Percentiles rank a stretch among this genome's conserved stretches.
phyloP scores from a whole-genome alignment of 2,113 vertebrate species.

The Pantherophis guttatus region DNA sequence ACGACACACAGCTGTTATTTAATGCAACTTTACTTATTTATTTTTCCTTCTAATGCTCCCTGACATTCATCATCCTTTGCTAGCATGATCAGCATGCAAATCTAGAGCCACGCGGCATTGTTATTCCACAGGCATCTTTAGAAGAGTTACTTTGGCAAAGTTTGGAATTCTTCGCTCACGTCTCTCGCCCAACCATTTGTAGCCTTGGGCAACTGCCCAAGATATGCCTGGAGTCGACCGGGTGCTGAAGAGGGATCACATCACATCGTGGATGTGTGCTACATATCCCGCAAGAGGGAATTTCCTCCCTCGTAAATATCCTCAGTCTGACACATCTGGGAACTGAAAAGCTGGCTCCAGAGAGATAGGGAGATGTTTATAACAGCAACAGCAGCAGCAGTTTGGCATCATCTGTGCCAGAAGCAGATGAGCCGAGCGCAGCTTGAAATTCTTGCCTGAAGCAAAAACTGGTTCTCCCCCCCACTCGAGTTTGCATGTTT shows the following conservation, averaged over 20 bases:
- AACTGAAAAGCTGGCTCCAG: background rate
- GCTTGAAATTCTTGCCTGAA: background rate
- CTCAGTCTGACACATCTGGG: constrained; percentile 17
- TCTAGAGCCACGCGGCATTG: background rate
- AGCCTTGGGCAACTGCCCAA: background rate
- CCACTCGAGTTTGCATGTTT: background rate
- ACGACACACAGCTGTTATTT: background rate
- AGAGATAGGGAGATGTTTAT: background rate
- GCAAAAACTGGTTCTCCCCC: background rate
- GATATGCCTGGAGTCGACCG: background rate
- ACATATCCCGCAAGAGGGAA: background rate
- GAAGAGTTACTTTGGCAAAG: background rate
- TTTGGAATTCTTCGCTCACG: background rate
- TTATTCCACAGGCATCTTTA: background rate
- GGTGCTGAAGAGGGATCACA: background rate
- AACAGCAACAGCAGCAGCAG: background rate
- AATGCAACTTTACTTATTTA: background rate
- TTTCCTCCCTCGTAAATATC: background rate
- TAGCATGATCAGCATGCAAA: background rate
- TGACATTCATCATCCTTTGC: background rate
- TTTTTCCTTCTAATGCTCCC: background rate
- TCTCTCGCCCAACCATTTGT: background rate
- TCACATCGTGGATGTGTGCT: background rate
- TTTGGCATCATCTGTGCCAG: background rate
- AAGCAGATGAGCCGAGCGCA: background rate